A percentile compares a stretch with the other conserved stretches of the same genome.
Conservation (phyloP, 2,797 vertebrate genomes). For the Rhynchonycteris naso region DNA sequence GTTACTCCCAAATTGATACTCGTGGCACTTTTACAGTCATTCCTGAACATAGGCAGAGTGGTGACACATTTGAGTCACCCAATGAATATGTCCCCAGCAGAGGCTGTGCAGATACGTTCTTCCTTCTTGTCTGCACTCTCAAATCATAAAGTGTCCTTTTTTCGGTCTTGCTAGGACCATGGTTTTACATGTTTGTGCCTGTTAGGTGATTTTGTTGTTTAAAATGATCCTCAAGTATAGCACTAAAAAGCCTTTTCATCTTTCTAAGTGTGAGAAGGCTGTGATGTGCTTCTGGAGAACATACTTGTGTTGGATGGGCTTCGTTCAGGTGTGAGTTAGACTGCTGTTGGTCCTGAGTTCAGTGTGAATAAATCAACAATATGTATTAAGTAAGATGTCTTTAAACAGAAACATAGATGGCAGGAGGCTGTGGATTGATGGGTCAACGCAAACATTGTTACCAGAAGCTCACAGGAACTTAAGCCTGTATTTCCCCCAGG, state of each 20-base stretch:
- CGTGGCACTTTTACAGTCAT: neutral
- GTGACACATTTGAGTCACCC: neutral
- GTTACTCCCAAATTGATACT: neutral
- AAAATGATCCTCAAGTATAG: neutral
- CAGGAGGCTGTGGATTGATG: neutral
- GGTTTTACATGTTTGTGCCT: too few relatives aligned
- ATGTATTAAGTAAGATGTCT: neutral
- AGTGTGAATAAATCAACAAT: neutral
- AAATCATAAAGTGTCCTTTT: neutral
- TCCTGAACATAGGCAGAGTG: neutral
- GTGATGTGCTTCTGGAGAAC: rapidly evolving
- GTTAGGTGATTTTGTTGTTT: neutral
- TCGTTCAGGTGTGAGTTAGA: neutral
- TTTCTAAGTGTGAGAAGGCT: neutral
- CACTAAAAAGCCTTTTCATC: neutral
- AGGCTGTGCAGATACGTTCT: rapidly evolving
- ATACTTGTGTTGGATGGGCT: neutral
- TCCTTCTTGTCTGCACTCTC: neutral
- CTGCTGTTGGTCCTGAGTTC: neutral
- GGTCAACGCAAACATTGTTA: neutral
- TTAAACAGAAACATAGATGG: neutral
- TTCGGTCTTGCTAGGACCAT: rapidly evolving
- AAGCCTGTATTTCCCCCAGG: neutral
- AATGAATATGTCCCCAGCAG: too few relatives aligned
- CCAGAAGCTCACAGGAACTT: neutral